Base-by-base conservation (phyloP, 2,797 vertebrate genomes). In the Leptatherina wallacei region DNA sequence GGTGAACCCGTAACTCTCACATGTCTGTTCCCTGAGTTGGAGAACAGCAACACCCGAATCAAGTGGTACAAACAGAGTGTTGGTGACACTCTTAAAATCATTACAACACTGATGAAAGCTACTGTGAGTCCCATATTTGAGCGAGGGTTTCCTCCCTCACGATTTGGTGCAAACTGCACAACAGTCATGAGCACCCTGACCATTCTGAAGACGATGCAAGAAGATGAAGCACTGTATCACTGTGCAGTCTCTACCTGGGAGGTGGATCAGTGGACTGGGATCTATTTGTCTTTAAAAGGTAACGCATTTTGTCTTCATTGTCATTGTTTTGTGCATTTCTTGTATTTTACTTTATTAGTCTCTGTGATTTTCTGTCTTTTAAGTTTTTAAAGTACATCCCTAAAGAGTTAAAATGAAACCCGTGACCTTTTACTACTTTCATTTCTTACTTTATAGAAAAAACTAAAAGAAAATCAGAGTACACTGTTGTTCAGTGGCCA, bases 11-110 rank as follows among this genome's bases (percentile, higher is more conserved):
- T 64, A 3, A 82, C 13, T 6, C 65, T 88, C 12, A 68, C 27
- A 0, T 88, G 82, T 40, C 2, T 4, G 42, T 59, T 65, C 14
- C 12, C 27, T 2, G 14, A 59, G 35, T 30, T 3, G 10, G 0
- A 77, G 1, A n/a, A 69, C 9, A 77, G 65, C 27, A 81, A 61
- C 16, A 55, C 24, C 20, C 12, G 36, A 2, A n/a, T 88, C 1
- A 83, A 83, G 44, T 88, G 84, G 86, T 88, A 88, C 66, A 81
- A 79, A 8, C 86, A 86, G 80, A 69, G 2, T 11, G 0, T 24
- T 32, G 82, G 80, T 58, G 70, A 77, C 0, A 73, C 24, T 29
- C 80, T 86, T 1, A 42, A 0, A 9, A 36, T 81, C 27, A 86
- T 84, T 16, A 44, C 65, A 0, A 44, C 47, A 0, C 0, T 82